Evolutionary conservation across 2,888 invertebrate genomes (phyloP), one percentile per base, ranked within the genome.

Genomic region (Bruchidius siliquastri): DNA sequence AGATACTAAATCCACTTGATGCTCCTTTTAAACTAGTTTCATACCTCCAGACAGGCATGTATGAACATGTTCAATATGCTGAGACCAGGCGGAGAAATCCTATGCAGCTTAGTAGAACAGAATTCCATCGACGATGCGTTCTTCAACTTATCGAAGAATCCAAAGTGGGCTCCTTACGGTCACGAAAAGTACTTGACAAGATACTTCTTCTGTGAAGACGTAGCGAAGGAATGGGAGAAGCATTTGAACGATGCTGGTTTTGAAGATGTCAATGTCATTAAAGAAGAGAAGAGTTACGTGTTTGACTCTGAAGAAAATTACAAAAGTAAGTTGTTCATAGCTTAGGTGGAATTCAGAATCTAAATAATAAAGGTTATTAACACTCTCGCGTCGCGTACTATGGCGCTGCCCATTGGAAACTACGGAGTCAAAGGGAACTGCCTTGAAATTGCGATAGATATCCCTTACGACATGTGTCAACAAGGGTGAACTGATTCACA

Each of bases 61-160:
- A 86, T 86, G 72, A 93, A 93, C 81, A 90, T 94, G 72, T 90
- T 88, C 84, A 86, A 90, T 49, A 83, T 94, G 72, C 85, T 95
- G n/a, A 88, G 87, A 74, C 89, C 90, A 0, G 91, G 90, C 2
- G 94, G 94, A 0, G 91, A 92, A 79, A 90, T 91, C 70, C 85
- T 94, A 21, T 83, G 94, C 0, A 89, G 91, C 21, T 93, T 94
- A 80, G 72, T 10, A 21, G 73, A 76, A 20, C 67, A 74, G 66
- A 72, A 22, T 68, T 49, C 75, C 10, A 26, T 30, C 0, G 74
- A 76, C 32, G 73, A 73, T 21, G 71, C 74, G 21, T 76, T 72
- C 30, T 71, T 71, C 67, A 32, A n/a, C 6, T 22, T 75, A 8
- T 74, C 72, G 4, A 69, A 72, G 68, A 71, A 75, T 30, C 72